Conservation (phyloP, 2,113 vertebrate genomes). For the Heptranchias perlo region DNA sequence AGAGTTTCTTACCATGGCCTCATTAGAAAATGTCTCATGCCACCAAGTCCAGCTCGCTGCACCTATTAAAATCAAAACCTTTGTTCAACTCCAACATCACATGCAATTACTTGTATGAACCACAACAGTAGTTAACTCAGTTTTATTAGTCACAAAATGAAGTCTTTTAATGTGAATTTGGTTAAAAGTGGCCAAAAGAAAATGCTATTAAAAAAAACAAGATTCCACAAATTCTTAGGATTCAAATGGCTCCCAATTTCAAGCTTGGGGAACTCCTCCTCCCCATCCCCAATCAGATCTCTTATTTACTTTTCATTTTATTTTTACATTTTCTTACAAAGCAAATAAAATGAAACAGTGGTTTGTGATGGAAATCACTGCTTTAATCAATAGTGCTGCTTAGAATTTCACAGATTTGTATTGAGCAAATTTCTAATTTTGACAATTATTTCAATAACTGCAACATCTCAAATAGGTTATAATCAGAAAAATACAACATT, state of each 20-base stretch:
- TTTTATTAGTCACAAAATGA: not conserved
- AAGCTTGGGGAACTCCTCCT: not conserved
- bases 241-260: not conserved
- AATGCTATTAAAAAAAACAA: not conserved
- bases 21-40: slow-evolving; percentile 46
- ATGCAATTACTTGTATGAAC: not conserved
- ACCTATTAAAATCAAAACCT: slow-evolving; percentile 42
- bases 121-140: not conserved
- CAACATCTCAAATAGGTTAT: not conserved
- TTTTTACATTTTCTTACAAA: not conserved
- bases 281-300: not conserved
- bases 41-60: slow-evolving; percentile 51
- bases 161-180: not conserved
- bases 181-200: not conserved
- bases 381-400: not conserved
- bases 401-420: not conserved
- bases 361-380: not conserved
- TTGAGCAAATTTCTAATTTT: not conserved
- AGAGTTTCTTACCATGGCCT: slow-evolving; percentile 51
- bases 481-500: not conserved
- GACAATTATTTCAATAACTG: not conserved
- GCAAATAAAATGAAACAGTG: not conserved
- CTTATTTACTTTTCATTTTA: not conserved
- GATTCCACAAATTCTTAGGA: not conserved
- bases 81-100: not conserved